phyloP scores from a whole-genome alignment of 2,113 vertebrate genomes.

The Ciconia stormi region DNA sequence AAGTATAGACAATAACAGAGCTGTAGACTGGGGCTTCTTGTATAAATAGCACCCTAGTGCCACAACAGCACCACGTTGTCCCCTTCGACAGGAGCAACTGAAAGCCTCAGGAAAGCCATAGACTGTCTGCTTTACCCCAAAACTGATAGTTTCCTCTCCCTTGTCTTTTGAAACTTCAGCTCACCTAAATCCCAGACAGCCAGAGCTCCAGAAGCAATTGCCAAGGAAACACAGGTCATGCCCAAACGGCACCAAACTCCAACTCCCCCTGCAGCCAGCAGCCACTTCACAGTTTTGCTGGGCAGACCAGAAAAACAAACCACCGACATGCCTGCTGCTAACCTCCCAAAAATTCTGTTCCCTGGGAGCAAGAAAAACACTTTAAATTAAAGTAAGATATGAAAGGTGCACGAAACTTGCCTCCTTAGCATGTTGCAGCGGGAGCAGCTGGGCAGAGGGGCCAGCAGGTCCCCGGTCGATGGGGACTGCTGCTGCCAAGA shows the following conservation, averaged over 20 bases:
- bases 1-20: not conserved
- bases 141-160: not conserved
- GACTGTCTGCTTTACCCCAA: not conserved
- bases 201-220: not conserved
- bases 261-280: not conserved
- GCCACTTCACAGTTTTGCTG: not conserved
- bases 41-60: not conserved
- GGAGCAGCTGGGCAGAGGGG: slow-evolving; percentile 14
- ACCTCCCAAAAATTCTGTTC: not conserved
- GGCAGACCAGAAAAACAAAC: not conserved
- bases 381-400: not conserved
- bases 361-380: not conserved
- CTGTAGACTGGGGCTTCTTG: not conserved
- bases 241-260: not conserved
- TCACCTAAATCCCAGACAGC: not conserved
- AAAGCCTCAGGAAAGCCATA: not conserved
- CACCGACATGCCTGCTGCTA: not conserved
- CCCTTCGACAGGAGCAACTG: not conserved
- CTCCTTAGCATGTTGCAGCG: slow-evolving; percentile 30
- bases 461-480: not conserved
- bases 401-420: slow-evolving; percentile 40
- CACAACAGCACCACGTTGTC: not conserved
- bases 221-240: not conserved
- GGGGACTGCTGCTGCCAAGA: not conserved
- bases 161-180: not conserved